Evolutionary conservation across 2,113 vertebrate genomes (phyloP).

Genomic region (Beaufortia kweichowensis): DNA sequence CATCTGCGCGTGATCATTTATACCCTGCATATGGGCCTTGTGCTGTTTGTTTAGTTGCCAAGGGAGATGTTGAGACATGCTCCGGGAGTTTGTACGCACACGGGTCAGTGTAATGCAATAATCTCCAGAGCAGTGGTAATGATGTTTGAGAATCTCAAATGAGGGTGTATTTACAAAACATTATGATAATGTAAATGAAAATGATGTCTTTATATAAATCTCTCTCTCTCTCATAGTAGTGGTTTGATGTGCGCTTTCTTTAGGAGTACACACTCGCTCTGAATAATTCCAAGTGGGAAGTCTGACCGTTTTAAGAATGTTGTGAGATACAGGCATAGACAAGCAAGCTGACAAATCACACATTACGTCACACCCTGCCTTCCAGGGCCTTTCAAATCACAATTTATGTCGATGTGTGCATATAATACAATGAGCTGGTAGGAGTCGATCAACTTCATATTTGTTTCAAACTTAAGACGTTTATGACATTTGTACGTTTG

Average conservation of each 20-base stretch:
- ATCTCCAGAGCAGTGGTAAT: neutral
- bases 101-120: constrained; percentile 12
- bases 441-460: neutral
- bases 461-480: neutral
- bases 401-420: constrained; percentile 18
- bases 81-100: neutral
- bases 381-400: constrained; percentile 1
- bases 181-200: neutral
- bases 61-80: neutral
- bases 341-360: constrained; percentile 30
- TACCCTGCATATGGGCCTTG: neutral
- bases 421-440: constrained; percentile 3
- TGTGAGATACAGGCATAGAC: constrained; percentile 19
- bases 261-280: neutral
- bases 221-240: too few relatives aligned
- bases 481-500: constrained; percentile 6
- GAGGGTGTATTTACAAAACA: neutral
- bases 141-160: neutral
- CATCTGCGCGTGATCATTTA: neutral
- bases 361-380: constrained; percentile 29
- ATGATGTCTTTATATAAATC: neutral
- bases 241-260: neutral
- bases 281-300: neutral
- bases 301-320: constrained; percentile 25
- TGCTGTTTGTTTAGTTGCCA: neutral